Evolutionary conservation across 2,888 invertebrate genomes (phyloP).

Genomic region (Lasius fuliginosus): DNA sequence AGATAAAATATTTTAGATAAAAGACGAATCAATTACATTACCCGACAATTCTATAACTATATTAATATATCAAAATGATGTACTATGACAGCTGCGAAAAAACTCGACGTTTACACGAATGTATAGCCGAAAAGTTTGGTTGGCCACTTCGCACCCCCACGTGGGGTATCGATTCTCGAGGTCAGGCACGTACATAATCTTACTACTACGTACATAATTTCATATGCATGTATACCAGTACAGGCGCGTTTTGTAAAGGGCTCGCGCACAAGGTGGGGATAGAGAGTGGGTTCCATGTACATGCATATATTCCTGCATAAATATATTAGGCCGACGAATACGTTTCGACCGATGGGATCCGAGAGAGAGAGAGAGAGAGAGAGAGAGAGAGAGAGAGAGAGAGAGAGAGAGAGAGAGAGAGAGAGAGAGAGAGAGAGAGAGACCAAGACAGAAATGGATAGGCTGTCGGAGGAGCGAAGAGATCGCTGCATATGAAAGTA

Average conservation of each 20-base stretch:
- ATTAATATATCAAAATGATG: background rate
- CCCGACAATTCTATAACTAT: background rate
- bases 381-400: slow-evolving; percentile 33
- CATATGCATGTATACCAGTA: slow-evolving; percentile 68
- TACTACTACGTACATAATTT: slow-evolving; percentile 73
- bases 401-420: slow-evolving; percentile 36
- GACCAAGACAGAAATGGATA: slow-evolving; percentile 37
- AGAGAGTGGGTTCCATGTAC: slow-evolving; percentile 73
- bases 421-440: slow-evolving; percentile 27
- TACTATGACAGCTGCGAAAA: background rate
- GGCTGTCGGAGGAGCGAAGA: slow-evolving; percentile 39
- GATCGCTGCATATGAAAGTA: slow-evolving; percentile 81
- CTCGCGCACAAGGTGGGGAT: slow-evolving; percentile 53
- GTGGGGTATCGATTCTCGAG: slow-evolving; percentile 54
- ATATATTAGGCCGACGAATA: slow-evolving; percentile 80
- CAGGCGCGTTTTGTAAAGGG: slow-evolving; percentile 44
- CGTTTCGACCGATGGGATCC: slow-evolving; percentile 69
- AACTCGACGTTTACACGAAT: slow-evolving; percentile 4
- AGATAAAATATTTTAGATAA: background rate
- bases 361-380: slow-evolving; percentile 38
- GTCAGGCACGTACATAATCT: slow-evolving; percentile 54
- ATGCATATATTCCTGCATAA: slow-evolving; percentile 85
- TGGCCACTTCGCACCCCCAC: slow-evolving; percentile 34
- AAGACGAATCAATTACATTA: background rate
- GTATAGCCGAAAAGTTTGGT: slow-evolving; percentile 43